Base-by-base conservation (phyloP, 2,797 vertebrate species). In the Melanotaenia boesemani region DNA sequence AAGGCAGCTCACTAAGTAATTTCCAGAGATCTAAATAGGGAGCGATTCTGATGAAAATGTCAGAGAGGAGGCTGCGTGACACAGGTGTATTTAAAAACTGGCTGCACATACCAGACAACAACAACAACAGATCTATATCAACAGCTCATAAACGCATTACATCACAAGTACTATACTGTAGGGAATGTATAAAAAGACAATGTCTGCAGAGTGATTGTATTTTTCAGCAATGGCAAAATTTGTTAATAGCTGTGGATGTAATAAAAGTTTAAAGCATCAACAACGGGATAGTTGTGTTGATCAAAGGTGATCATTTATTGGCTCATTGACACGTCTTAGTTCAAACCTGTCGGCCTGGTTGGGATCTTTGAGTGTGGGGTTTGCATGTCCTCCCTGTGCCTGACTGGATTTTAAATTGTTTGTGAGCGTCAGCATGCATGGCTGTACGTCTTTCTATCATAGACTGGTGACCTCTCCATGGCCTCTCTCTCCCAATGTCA, bases 1-100 rank as follows among this genome's bases (percentile, higher is more conserved):
- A 46, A 37, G 32, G 15, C 12, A 37, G 67, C 66, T 80, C 55
- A 63, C 48, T 22, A 55, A 73, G 61, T 63, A 39, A 50, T 89
- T 84, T 67, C 55, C 11, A 61, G 72, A 82, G 79, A 84, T 87
- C 86, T 89, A 74, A 76, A 89, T 52, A 26, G 39, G 44, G 65
- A 75, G 63, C 74, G 74, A 84, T 80, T 77, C 24, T 59, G 48
- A 75, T 79, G 78, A 85, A 86, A 24, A 67, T 58, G 60, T 72
- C 26, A 60, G 64, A 65, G 15, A 13, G 30, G 46, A 82, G 63
- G 75, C 63, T 80, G 76, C 72, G 76, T 71, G 79, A 84, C 64
- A 55, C 5, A 10, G 13, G 71, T 71, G 64, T 76, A 86, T 83
- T 85, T 77, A 81, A 83, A 81, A 65, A 3, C 58, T 62, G 63